phyloP scores from a whole-genome alignment of 2,113 vertebrate species.

The Axis porcinus region DNA sequence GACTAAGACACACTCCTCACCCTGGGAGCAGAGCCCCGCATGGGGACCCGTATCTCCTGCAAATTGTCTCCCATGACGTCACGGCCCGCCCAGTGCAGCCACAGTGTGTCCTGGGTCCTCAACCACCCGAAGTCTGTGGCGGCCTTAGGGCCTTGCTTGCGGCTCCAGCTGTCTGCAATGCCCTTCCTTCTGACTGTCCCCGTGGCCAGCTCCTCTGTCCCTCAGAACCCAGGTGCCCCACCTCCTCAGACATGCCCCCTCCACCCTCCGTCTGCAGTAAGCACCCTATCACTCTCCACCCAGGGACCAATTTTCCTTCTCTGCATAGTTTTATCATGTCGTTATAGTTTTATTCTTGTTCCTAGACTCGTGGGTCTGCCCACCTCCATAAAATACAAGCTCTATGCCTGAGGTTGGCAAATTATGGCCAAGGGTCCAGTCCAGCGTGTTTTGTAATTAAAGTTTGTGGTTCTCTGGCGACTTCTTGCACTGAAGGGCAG shows the following conservation, averaged over 20 bases:
- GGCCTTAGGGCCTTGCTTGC: neutral
- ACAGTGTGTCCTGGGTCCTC: neutral
- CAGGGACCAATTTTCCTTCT: neutral
- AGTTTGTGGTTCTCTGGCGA: neutral
- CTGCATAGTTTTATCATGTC: neutral
- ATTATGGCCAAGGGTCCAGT: too few species aligned
- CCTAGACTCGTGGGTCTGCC: neutral
- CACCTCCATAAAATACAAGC: neutral
- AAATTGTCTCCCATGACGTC: fast-evolving
- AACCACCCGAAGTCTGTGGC: neutral
- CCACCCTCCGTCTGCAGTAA: neutral
- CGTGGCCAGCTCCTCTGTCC: neutral
- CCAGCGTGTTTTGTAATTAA: neutral
- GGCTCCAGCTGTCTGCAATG: neutral
- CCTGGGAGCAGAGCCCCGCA: neutral
- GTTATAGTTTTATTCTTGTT: neutral
- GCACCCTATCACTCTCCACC: neutral
- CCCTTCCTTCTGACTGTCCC: neutral
- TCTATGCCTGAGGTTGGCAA: neutral
- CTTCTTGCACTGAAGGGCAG: neutral
- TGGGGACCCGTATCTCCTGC: neutral
- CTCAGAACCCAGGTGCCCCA: neutral
- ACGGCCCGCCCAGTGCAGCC: fast-evolving
- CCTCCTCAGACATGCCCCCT: neutral
- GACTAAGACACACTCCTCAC: neutral